Base-by-base conservation (phyloP, 1,140 invertebrate genomes). In the Babylonia areolata region DNA sequence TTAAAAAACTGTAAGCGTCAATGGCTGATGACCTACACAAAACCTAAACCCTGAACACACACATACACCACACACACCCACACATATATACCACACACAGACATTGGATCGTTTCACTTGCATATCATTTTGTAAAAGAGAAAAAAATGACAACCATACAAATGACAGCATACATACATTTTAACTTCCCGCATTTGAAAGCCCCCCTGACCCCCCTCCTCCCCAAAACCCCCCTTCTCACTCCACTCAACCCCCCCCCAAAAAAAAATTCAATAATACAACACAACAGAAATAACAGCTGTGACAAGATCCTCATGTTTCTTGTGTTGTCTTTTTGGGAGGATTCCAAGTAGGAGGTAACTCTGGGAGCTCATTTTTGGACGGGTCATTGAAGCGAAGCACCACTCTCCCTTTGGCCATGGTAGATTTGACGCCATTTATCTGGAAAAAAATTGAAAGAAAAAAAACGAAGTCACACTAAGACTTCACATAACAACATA, bases 391-490 rank as follows among this genome's bases (percentile, higher is more conserved):
- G 78, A n/a, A 46, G 6, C 39, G 78, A 39, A 79, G 78, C 20
- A 42, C 23, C 11, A 79, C 39, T 28, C 39, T 79, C 46, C 78
- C 78, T 46, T 40, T 79, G 40, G 46, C 78, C 9, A 2, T 28
- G 11, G 42, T 39, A 79, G 78, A 42, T 23, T 79, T 79, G 39
- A 46, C 28, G 23, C 39, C 39, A 28, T 79, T 79, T 17, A 79
- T 79, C 78, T 79, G 78, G 9, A 79, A 79, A 42, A 12, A 23
- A n/a, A n/a, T n/a, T n/a, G n/a, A n/a, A n/a, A n/a, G n/a, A n/a
- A n/a, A n/a, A n/a, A n/a, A n/a, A n/a, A n/a, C n/a, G n/a, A n/a
- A n/a, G n/a, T n/a, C n/a, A n/a, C n/a, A n/a, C n/a, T n/a, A n/a
- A n/a, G n/a, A n/a, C n/a, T n/a, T n/a, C n/a, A n/a, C n/a, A n/a